A percentile compares a stretch with the other conserved stretches of the same genome.
Conservation (phyloP, 2,888 invertebrate species). For the Sinopyrophorus schimmeli region DNA sequence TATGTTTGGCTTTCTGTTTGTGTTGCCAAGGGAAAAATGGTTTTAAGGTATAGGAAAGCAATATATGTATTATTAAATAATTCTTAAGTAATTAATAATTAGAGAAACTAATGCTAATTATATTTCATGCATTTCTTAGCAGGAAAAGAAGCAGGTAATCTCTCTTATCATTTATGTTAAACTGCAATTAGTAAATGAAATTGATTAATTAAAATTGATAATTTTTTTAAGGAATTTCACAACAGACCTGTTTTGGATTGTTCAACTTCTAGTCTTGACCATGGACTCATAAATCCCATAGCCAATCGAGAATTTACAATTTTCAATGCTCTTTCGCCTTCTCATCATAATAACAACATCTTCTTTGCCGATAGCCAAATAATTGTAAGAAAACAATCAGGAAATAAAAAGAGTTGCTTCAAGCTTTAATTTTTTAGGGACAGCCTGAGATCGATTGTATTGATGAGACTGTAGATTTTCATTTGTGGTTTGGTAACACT, state of each 20-base stretch:
- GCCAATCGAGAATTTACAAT: constrained; percentile 53
- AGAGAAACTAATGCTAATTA: too few species aligned
- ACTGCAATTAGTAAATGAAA: too few species aligned
- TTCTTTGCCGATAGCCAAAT: constrained; percentile 52
- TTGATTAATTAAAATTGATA: too few species aligned
- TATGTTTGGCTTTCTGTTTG: constrained; percentile 51
- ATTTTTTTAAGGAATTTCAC: constrained; percentile 53
- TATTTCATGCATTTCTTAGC: constrained; percentile 19
- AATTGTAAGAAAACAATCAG: constrained; percentile 43
- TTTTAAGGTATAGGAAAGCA: constrained; percentile 58
- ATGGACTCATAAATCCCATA: constrained; percentile 54
- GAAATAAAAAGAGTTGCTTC: not conserved
- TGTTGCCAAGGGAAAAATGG: constrained; percentile 56
- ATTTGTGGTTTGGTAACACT: constrained; percentile 57
- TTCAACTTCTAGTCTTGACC: constrained; percentile 46
- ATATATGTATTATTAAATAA: too few species aligned
- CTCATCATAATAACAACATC: constrained; percentile 54
- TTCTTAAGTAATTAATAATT: too few species aligned
- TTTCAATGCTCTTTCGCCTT: constrained; percentile 54
- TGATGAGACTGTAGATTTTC: constrained; percentile 52
- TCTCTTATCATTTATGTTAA: too few species aligned
- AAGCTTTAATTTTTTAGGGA: constrained; percentile 41
- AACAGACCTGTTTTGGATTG: constrained; percentile 52
- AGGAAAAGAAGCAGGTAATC: constrained; percentile 25
- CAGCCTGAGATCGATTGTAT: constrained; percentile 48